These are phyloP conservation scores for Erynnis tages DNA, from an alignment of 2,888 invertebrate species.

Conservation along the genomic window DNA sequence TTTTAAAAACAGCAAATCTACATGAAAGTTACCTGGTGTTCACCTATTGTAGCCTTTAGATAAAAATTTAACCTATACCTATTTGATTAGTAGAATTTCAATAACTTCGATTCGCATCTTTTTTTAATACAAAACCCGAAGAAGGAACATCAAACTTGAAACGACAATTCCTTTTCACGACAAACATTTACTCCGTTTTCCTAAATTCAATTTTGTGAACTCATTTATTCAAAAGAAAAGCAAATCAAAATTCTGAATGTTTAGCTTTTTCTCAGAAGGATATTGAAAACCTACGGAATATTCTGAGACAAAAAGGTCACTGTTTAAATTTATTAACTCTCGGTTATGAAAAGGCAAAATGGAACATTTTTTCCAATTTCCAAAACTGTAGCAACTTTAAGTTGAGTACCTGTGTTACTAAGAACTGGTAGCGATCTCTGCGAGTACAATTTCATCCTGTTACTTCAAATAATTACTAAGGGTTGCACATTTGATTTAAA, in stretches of 20 bases:
- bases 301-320: conserved; percentile 1
- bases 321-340: conserved; percentile 16
- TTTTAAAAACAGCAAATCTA: too few species aligned
- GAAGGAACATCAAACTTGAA: too few species aligned
- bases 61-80: too few species aligned
- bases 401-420: background rate
- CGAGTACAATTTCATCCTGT: too few species aligned
- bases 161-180: background rate
- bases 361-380: conserved; percentile 6
- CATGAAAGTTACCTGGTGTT: too few species aligned
- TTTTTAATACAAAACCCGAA: too few species aligned
- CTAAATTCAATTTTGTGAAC: conserved; percentile 7
- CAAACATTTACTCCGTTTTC: background rate
- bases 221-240: conserved; percentile 4
- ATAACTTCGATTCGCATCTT: too few species aligned
- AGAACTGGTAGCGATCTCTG: background rate
- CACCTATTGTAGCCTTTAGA: too few species aligned
- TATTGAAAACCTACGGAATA: conserved; percentile 1
- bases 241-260: conserved; percentile 7
- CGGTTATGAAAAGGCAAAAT: conserved; percentile 5
- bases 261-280: background rate
- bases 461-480: too few species aligned
- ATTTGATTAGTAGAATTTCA: too few species aligned
- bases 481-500: too few species aligned
- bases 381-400: background rate